These are phyloP conservation scores for Cephus pygmeus DNA, from an alignment of 2,888 invertebrate genomes.

Conservation along the genomic window DNA sequence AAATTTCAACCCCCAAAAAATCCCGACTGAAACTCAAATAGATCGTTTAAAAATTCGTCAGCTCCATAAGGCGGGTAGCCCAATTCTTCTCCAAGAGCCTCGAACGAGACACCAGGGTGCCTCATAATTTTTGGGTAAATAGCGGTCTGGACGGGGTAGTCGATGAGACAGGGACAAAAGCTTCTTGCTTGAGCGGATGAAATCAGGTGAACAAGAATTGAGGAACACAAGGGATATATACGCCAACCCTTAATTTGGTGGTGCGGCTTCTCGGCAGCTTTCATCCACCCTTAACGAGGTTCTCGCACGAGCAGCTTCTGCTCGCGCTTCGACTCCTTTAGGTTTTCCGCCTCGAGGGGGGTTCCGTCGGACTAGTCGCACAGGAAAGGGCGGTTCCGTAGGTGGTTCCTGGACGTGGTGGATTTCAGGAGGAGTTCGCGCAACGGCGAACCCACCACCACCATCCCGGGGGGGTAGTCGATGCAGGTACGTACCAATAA, in stretches of 20 bases:
- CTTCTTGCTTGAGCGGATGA: not conserved
- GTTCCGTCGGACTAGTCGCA: not conserved
- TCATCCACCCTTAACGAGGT: slow-evolving; percentile 44
- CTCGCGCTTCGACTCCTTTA: slow-evolving; percentile 8
- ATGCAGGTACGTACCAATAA: not conserved
- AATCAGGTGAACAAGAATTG: not conserved
- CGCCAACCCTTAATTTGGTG: slow-evolving; percentile 5
- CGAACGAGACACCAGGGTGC: not conserved
- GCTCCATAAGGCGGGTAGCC: not conserved
- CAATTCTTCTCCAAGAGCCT: not conserved
- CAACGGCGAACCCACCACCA: not conserved
- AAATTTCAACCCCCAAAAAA: not conserved
- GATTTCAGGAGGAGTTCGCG: not conserved
- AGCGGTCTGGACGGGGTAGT: not conserved
- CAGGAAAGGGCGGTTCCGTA: slow-evolving; percentile 7
- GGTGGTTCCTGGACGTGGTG: slow-evolving; percentile 2
- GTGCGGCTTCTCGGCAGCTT: slow-evolving; percentile 32
- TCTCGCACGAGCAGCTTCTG: slow-evolving; percentile 22
- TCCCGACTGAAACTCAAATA: not conserved
- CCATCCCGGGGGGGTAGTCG: not conserved
- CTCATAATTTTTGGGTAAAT: not conserved
- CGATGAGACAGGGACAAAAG: not conserved
- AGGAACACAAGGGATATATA: not conserved
- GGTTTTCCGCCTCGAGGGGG: slow-evolving; percentile 19
- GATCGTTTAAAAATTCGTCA: not conserved